Conservation (phyloP, 2,888 invertebrate species). For the Drosophila testacea region DNA sequence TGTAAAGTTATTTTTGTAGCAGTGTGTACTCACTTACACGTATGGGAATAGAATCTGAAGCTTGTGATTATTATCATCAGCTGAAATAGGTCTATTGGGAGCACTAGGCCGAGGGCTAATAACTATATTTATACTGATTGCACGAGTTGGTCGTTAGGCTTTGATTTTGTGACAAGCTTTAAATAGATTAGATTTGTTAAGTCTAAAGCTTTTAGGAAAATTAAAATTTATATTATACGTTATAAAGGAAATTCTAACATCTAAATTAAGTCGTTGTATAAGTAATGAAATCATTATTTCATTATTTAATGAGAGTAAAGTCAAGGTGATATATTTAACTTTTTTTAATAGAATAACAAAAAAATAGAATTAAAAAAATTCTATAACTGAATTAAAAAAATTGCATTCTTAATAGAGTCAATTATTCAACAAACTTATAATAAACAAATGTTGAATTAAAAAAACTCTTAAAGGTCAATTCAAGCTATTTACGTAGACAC, state of each 20-base stretch:
- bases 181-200: neutral
- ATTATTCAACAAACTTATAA: no score
- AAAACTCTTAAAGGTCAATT: neutral
- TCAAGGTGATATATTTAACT: no score
- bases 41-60: neutral
- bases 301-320: no score
- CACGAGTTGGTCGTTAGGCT: neutral
- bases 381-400: no score
- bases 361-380: no score
- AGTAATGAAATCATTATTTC: no score
- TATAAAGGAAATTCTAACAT: no score
- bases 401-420: no score
- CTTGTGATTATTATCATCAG: conserved; percentile 3
- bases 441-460: neutral
- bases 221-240: no score
- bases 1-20: neutral
- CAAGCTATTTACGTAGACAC: neutral
- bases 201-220: no score
- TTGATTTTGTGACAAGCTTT: neutral
- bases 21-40: neutral
- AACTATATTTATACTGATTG: conserved; percentile 6
- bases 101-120: conserved; percentile 3
- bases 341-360: no score
- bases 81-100: conserved; percentile 4
- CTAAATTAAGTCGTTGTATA: no score